These are phyloP conservation scores for Diaphora mendica DNA, from an alignment of 2,888 invertebrate species.

Conservation along the genomic window DNA sequence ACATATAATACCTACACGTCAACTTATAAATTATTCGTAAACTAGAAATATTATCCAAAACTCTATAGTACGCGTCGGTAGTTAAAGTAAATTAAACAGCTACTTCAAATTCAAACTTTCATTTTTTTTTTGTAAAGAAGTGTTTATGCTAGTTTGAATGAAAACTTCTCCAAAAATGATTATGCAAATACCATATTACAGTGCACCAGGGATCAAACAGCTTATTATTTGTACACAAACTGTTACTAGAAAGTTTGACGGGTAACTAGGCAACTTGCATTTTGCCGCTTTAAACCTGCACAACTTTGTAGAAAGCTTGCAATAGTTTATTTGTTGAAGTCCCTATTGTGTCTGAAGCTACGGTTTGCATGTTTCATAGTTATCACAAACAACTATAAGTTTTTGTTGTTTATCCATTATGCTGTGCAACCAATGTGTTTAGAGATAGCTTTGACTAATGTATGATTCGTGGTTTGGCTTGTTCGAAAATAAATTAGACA, in stretches of 20 bases:
- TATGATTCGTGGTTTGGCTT: slow-evolving; percentile 25
- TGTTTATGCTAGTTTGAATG: neutral
- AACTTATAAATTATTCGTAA: too few relatives aligned
- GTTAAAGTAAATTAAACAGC: neutral
- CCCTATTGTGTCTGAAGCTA: slow-evolving; percentile 35
- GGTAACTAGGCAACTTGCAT: slow-evolving; percentile 24
- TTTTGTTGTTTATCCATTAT: slow-evolving; percentile 45
- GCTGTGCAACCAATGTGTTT: slow-evolving; percentile 10
- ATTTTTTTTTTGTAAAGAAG: neutral
- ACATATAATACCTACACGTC: too few relatives aligned
- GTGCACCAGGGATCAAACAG: neutral
- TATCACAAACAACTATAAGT: slow-evolving; percentile 46
- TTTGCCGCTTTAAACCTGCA: slow-evolving; percentile 34
- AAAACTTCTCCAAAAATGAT: neutral
- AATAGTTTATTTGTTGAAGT: slow-evolving; percentile 49
- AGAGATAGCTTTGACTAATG: slow-evolving; percentile 36
- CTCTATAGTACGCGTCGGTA: neutral
- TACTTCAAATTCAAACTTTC: neutral
- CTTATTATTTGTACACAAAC: slow-evolving; percentile 14
- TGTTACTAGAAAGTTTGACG: slow-evolving; percentile 24
- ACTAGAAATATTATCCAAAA: neutral
- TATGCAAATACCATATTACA: neutral
- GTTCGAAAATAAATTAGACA: slow-evolving; percentile 32
- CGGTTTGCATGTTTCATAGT: slow-evolving; percentile 38
- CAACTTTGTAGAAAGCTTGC: slow-evolving; percentile 46